Evolutionary conservation across 2,113 vertebrate species (phyloP).

Genomic region (Camelus bactrianus): DNA sequence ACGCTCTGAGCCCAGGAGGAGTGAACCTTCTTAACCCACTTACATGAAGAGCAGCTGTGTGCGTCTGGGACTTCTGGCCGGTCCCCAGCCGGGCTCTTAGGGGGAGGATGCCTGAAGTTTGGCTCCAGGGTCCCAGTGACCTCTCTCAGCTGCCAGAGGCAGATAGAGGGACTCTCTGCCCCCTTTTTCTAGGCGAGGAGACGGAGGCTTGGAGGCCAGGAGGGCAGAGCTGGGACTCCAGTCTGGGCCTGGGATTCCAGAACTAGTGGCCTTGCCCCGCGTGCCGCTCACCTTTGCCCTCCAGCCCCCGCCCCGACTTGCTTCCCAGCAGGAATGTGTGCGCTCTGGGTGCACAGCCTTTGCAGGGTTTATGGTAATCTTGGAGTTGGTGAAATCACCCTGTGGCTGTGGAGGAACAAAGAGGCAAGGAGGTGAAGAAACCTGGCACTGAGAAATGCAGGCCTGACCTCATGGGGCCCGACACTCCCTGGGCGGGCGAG

Average conservation of each 20-base stretch:
- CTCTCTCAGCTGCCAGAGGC: constrained; percentile 29
- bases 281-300: constrained; percentile 15
- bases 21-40: neutral
- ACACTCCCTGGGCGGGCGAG: constrained; percentile 35
- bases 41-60: constrained; percentile 38
- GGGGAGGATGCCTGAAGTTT: constrained; percentile 63
- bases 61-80: constrained; percentile 57
- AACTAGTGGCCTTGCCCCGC: neutral
- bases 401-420: constrained; percentile 66
- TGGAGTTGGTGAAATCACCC: constrained; percentile 42
- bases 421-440: constrained; percentile 74
- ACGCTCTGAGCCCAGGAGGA: constrained; percentile 10
- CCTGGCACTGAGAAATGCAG: constrained; percentile 28
- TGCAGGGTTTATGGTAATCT: constrained; percentile 4
- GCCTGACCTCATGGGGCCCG: neutral
- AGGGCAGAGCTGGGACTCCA: neutral
- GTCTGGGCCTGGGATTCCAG: neutral
- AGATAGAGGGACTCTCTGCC: neutral
- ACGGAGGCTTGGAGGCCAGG: neutral
- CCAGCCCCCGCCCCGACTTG: neutral
- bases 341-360: neutral
- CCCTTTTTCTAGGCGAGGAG: constrained; percentile 4
- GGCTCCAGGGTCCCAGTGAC: neutral
- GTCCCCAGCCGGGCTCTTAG: constrained; percentile 27
- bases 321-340: neutral